Conservation (phyloP, 2,113 vertebrate genomes). For the Scartelaos histophorus region DNA sequence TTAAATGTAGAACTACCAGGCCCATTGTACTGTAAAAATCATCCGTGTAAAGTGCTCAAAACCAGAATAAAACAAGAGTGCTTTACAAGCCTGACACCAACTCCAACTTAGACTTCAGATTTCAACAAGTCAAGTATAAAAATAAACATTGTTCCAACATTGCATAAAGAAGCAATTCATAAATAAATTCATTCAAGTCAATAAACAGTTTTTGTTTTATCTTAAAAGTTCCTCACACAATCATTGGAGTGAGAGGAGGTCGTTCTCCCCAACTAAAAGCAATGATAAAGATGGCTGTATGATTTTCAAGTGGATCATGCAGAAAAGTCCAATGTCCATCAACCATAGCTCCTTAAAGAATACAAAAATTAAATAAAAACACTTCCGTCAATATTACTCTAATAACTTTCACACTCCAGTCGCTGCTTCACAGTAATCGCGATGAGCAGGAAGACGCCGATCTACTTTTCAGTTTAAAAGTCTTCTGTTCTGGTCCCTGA, state of each 20-base stretch:
- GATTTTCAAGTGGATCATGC: slow-evolving; percentile 58
- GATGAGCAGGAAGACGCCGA: slow-evolving; percentile 71
- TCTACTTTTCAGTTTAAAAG: slow-evolving; percentile 34
- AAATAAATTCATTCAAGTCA: slow-evolving; percentile 79
- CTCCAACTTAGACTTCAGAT: slow-evolving; percentile 66
- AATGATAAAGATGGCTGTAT: slow-evolving; percentile 31
- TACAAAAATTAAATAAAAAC: slow-evolving; percentile 24
- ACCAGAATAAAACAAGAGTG: slow-evolving; percentile 38
- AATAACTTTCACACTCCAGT: slow-evolving; percentile 41
- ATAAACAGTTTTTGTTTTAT: slow-evolving; percentile 46
- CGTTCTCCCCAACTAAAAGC: slow-evolving; percentile 45
- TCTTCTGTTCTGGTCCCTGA: slow-evolving; percentile 68
- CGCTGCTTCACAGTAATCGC: slow-evolving; percentile 61
- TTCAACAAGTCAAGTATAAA: slow-evolving; percentile 77
- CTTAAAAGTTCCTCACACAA: slow-evolving; percentile 70
- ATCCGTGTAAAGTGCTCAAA: slow-evolving; percentile 51
- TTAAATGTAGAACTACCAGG: not conserved
- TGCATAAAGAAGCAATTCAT: slow-evolving; percentile 80
- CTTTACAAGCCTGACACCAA: slow-evolving; percentile 57
- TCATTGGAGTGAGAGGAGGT: slow-evolving; percentile 63
- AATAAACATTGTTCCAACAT: slow-evolving; percentile 82
- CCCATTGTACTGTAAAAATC: not conserved
- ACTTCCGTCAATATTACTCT: slow-evolving; percentile 43
- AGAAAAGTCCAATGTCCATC: slow-evolving; percentile 32
- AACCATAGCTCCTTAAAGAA: not conserved